Evolutionary conservation across 2,888 invertebrate species (phyloP).

Genomic region (Temnothorax unifasciatus): DNA sequence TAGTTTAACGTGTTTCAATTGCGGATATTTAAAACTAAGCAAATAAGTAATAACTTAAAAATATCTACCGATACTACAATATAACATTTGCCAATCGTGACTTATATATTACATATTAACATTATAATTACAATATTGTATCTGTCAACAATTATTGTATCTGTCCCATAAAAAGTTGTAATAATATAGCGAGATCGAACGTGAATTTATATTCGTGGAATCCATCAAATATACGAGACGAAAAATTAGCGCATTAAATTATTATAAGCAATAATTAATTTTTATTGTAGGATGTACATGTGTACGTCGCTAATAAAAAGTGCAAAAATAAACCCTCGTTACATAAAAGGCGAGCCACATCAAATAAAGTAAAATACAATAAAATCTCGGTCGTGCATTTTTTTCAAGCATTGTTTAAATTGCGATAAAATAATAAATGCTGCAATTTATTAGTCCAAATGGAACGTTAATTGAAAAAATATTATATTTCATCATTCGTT

Average conservation of each 20-base stretch:
- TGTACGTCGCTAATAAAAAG: constrained; percentile 6
- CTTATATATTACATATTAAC: constrained; percentile 59
- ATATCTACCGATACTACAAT: background rate
- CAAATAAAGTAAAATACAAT: constrained; percentile 34
- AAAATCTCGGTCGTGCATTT: constrained; percentile 25
- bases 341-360: constrained; percentile 13
- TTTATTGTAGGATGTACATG: constrained; percentile 5
- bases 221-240: background rate
- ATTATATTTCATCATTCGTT: background rate
- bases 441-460: background rate
- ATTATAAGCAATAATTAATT: constrained; percentile 13
- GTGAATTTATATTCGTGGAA: constrained; percentile 22
- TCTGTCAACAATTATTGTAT: background rate
- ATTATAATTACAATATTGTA: constrained; percentile 2
- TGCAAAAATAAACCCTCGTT: constrained; percentile 25
- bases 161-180: background rate
- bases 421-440: background rate
- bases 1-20: background rate
- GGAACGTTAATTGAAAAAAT: background rate
- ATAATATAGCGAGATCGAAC: background rate
- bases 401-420: constrained; percentile 36
- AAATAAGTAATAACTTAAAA: constrained; percentile 8
- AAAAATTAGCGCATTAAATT: constrained; percentile 18
- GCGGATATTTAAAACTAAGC: constrained; percentile 1
- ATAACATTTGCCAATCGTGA: constrained; percentile 1